Evolutionary conservation across 2,113 vertebrate species (phyloP), one percentile per base, ranked within the genome.

Genomic region (Donacobius atricapilla): DNA sequence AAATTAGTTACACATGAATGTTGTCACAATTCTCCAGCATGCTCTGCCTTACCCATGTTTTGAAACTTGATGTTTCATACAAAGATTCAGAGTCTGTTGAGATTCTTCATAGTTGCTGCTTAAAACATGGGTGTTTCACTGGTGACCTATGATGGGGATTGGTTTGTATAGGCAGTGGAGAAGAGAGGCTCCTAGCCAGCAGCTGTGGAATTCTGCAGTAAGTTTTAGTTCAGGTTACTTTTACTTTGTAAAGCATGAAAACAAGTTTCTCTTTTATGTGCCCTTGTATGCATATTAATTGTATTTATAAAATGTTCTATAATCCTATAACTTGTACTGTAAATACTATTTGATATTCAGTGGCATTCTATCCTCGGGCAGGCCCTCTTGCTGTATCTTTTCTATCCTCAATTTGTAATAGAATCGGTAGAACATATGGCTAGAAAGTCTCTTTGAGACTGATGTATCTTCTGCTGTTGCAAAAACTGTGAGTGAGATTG

Each of bases 221-320:
- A 72, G 61, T 87, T 94, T 82, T 94, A 83, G 80, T 92, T 91
- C n/a, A 79, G 95, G 96, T 95, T 97, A 86, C 93, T 92, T 93
- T 80, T 45, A 66, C 37, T 94, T 90, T 91, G 75, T 96, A 93
- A 95, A 96, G 56, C 87, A 77, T 89, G 78, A 86, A 96, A 96
- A 95, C 48, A 63, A 78, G 54, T 90, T 87, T 87, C 76, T 96
- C 92, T 90, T 96, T 83, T 96, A 56, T 87, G 78, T 97, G 79
- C 20, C 93, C 96, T 96, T 98, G 98, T 98, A 99, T 98, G 98
- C 97, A 93, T 98, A 97, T 98, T 97, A 98, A 97, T 97, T 98
- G 98, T 99, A 99, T 99, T 99, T 99, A 99, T 99, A 98, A 99
- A 98, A 98, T 98, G 94, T 98, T 98, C 97, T 99, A 97, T 98